Conservation (phyloP, 2,797 vertebrate species). For the Acanthornis magna region DNA sequence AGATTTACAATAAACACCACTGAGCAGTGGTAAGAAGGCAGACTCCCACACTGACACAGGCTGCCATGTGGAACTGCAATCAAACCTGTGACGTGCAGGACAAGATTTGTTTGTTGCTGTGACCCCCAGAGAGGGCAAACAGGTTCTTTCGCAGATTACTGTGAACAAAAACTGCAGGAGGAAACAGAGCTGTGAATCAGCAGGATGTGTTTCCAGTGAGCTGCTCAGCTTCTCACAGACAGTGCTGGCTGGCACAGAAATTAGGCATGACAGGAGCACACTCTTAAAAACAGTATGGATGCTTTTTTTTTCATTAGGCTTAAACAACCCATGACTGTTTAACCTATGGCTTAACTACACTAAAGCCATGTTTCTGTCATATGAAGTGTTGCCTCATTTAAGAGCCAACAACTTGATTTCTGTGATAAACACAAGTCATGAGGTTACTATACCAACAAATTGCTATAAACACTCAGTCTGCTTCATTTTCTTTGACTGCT, state of each 20-base stretch:
- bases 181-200: background rate
- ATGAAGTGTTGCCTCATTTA: background rate
- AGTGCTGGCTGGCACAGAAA: background rate
- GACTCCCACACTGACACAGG: background rate
- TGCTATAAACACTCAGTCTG: background rate
- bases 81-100: background rate
- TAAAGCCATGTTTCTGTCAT: background rate
- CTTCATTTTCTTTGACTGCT: background rate
- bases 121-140: background rate
- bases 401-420: background rate
- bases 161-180: background rate
- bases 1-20: background rate
- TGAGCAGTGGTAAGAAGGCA: background rate
- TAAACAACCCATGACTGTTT: background rate
- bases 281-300: background rate
- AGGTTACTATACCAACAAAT: background rate
- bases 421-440: background rate
- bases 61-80: background rate
- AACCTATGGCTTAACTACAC: background rate
- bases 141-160: background rate
- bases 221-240: background rate
- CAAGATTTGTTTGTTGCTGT: background rate
- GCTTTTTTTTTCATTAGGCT: background rate
- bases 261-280: background rate
- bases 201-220: background rate